phyloP scores from a whole-genome alignment of 2,888 invertebrate species.

The Gastracanthus pulcherrimus region DNA sequence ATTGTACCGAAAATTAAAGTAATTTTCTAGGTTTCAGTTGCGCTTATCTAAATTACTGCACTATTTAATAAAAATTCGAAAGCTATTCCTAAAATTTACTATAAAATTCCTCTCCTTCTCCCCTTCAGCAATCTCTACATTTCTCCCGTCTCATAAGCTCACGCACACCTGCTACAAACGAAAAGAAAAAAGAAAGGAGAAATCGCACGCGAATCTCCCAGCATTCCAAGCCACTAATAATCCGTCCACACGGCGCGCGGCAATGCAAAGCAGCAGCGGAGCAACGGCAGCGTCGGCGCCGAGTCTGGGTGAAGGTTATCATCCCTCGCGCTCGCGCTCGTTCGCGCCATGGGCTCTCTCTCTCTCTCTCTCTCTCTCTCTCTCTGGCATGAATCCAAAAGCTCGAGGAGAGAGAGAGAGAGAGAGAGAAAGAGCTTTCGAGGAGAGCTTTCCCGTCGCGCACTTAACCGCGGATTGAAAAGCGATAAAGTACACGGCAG shows the following conservation, averaged over 20 bases:
- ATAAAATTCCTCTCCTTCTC: too few species aligned
- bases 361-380: too few species aligned
- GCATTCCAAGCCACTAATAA: not conserved
- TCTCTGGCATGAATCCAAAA: slow-evolving; percentile 70
- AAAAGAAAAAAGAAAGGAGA: not conserved
- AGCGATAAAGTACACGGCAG: slow-evolving; percentile 43
- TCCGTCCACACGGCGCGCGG: too few species aligned
- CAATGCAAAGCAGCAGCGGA: slow-evolving; percentile 40
- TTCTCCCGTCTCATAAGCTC: too few species aligned
- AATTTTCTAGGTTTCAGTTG: too few species aligned
- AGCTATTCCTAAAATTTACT: too few species aligned
- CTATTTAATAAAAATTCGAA: too few species aligned
- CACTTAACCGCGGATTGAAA: slow-evolving; percentile 63
- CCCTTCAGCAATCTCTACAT: too few species aligned
- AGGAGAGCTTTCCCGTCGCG: slow-evolving; percentile 62
- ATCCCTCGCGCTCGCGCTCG: slow-evolving; percentile 65
- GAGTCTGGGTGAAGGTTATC: slow-evolving; percentile 71
- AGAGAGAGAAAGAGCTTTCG: slow-evolving; percentile 60
- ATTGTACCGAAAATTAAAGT: too few species aligned
- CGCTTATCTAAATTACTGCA: too few species aligned
- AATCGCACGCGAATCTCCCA: not conserved
- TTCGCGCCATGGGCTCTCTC: not conserved
- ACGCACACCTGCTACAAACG: too few species aligned
- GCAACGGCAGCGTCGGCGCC: not conserved
- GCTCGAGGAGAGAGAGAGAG: too few species aligned